Percentiles rank a stretch among this genome's conserved stretches.
Evolutionary conservation across 2,797 vertebrate genomes (phyloP).

Genomic region (Falco rusticolus): DNA sequence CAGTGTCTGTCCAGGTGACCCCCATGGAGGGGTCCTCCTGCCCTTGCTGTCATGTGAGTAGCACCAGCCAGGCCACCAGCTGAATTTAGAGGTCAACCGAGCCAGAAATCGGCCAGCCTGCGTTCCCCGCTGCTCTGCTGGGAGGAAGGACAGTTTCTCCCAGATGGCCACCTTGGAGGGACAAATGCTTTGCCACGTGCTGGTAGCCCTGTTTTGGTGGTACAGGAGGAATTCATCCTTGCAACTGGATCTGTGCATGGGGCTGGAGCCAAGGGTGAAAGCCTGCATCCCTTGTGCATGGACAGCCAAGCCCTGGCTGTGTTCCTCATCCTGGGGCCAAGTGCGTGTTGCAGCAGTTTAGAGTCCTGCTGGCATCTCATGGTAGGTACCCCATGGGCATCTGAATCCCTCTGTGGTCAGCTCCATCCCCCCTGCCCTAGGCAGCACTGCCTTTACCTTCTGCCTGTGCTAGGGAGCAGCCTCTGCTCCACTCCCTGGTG

Average conservation of each 20-base stretch:
- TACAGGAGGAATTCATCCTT: neutral
- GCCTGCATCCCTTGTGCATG: rapidly evolving
- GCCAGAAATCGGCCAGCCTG: neutral
- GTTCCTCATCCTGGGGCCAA: neutral
- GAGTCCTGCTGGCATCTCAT: neutral
- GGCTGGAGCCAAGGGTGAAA: neutral
- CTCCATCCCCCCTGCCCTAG: neutral
- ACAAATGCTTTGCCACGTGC: neutral
- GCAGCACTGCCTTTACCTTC: neutral
- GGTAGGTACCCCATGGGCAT: neutral
- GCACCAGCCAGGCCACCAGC: rapidly evolving
- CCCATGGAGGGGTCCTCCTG: neutral
- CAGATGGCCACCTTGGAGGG: neutral
- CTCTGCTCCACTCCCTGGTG: neutral
- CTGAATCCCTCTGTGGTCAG: rapidly evolving
- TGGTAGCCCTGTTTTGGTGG: neutral
- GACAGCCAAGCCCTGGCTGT: rapidly evolving
- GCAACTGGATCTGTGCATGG: rapidly evolving
- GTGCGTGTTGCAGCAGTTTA: rapidly evolving
- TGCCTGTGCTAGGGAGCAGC: rapidly evolving
- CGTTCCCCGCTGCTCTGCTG: neutral
- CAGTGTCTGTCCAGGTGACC: neutral
- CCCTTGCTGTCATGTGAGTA: neutral
- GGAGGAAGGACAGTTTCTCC: neutral
- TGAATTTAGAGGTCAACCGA: neutral